phyloP scores from a whole-genome alignment of 2,888 invertebrate species.

The Cantharis nigra region DNA sequence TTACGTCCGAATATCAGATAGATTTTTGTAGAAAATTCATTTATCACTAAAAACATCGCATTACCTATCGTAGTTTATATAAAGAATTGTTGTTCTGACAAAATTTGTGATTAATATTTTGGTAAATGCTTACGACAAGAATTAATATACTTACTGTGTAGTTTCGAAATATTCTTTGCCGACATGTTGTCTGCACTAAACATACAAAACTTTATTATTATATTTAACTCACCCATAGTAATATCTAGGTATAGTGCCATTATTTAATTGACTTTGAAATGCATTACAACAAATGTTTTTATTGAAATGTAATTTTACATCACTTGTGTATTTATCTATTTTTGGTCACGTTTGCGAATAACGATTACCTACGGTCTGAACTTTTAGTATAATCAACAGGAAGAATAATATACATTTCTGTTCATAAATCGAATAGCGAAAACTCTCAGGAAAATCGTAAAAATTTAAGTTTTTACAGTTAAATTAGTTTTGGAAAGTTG shows the following conservation, averaged over 20 bases:
- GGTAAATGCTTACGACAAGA: neutral
- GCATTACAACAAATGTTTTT: neutral
- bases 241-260: neutral
- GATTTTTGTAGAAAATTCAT: conserved; percentile 27
- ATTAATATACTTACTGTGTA: neutral
- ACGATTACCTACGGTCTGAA: too few relatives aligned
- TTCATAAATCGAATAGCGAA: too few relatives aligned
- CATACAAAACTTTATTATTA: neutral
- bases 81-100: neutral
- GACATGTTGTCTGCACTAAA: neutral
- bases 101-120: neutral
- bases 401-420: too few relatives aligned
- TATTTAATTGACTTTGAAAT: conserved; percentile 10
- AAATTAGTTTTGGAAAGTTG: neutral
- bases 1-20: conserved; percentile 15
- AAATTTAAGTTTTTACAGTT: neutral
- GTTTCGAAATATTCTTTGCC: neutral
- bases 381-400: too few relatives aligned
- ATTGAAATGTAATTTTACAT: too few relatives aligned
- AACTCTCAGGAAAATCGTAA: too few relatives aligned
- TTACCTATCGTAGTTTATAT: neutral
- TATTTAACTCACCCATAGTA: too few relatives aligned
- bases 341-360: too few relatives aligned
- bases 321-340: too few relatives aligned
- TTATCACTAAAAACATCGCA: conserved; percentile 14